Evolutionary conservation across 30 jellyfish, hydroid and myxozoan species (phyloP).

Genomic region (Cassiopea xamachana): DNA sequence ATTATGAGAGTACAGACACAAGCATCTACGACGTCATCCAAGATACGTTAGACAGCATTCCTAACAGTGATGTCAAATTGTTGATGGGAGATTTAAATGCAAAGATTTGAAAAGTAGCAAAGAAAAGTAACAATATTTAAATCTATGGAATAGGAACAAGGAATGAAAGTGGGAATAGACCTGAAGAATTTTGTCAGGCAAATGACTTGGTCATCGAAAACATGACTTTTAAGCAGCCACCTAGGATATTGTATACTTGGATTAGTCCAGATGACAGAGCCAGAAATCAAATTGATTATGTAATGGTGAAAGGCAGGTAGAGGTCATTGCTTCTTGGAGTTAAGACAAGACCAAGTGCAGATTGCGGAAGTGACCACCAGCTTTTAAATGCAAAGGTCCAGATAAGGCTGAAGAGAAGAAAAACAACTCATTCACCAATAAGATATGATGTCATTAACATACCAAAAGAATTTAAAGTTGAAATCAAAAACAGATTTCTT

Average conservation of each 20-base stretch:
- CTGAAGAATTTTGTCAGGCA: constrained; percentile 6
- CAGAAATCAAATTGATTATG: constrained; percentile 1
- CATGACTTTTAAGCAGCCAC: constrained; percentile 4
- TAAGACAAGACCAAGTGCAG: constrained; percentile 22
- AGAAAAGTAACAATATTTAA: constrained; percentile 39
- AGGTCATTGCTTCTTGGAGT: background rate
- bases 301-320: background rate
- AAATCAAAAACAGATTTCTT: background rate
- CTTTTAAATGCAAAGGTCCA: constrained; percentile 1
- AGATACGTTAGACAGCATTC: constrained; percentile 52
- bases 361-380: constrained; percentile 39
- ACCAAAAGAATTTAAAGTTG: constrained; percentile 3
- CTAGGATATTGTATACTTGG: constrained; percentile 24
- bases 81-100: constrained; percentile 19
- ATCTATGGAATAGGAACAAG: constrained; percentile 51
- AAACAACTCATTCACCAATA: background rate
- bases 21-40: constrained; percentile 32
- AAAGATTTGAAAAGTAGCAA: constrained; percentile 18
- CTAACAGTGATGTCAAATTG: constrained; percentile 35
- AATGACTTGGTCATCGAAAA: background rate
- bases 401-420: background rate
- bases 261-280: background rate
- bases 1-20: background rate
- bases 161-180: constrained; percentile 50
- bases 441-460: constrained; percentile 10